These are phyloP conservation scores for Phoenicopterus ruber DNA, from an alignment of 2,113 vertebrate species.

Conservation along the genomic window DNA sequence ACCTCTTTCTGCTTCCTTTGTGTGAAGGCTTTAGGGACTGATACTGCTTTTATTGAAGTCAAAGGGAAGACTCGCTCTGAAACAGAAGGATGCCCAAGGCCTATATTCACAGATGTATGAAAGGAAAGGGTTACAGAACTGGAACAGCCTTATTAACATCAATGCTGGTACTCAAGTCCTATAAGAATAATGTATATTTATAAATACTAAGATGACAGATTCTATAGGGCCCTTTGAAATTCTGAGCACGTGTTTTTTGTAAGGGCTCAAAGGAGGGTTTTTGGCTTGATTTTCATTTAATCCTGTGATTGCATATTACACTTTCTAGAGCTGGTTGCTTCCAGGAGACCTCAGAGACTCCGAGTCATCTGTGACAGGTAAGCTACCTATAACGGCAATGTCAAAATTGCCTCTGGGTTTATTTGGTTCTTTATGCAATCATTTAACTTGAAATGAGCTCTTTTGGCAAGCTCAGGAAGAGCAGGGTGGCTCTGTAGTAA, in stretches of 20 bases:
- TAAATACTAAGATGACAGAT: slow-evolving; percentile 32
- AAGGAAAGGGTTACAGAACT: slow-evolving; percentile 24
- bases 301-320: slow-evolving; percentile 29
- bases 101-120: not conserved
- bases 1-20: not conserved
- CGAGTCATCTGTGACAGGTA: slow-evolving; percentile 84
- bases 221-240: slow-evolving; percentile 51
- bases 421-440: slow-evolving; percentile 61
- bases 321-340: slow-evolving; percentile 74
- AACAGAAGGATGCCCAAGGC: not conserved
- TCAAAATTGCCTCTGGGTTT: slow-evolving; percentile 31
- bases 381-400: slow-evolving; percentile 22
- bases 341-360: slow-evolving; percentile 74
- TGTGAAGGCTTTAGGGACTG: not conserved
- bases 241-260: not conserved
- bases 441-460: slow-evolving; percentile 66
- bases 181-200: slow-evolving; percentile 49
- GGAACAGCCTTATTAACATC: slow-evolving; percentile 22
- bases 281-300: slow-evolving; percentile 55
- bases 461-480: slow-evolving; percentile 32
- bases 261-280: not conserved
- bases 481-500: not conserved
- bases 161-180: not conserved
- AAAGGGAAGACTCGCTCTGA: not conserved
- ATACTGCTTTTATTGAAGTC: not conserved